These are phyloP conservation scores for Podarcis muralis DNA, from an alignment of 2,113 vertebrate genomes.

Conservation along the genomic window DNA sequence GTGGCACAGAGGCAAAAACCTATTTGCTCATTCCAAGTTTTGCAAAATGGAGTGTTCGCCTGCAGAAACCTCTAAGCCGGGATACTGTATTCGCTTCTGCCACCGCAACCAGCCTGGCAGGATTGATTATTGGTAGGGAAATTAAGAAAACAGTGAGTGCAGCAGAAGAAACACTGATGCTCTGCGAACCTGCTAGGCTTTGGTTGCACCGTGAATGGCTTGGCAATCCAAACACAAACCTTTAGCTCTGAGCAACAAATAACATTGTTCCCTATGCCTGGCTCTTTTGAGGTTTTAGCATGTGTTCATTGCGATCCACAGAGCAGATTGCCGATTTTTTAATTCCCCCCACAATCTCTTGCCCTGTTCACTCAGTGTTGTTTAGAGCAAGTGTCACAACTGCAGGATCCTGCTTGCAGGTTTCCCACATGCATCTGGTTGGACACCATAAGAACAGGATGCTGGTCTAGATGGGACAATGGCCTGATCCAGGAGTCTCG, in stretches of 20 bases:
- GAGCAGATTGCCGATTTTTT: not conserved
- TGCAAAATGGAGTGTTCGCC: not conserved
- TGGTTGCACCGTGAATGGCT: not conserved
- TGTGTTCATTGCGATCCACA: not conserved
- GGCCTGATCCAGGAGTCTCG: too few relatives aligned
- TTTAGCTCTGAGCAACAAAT: not conserved
- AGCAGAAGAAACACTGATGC: not conserved
- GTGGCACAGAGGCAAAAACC: constrained; percentile 44
- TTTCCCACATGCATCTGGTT: too few relatives aligned
- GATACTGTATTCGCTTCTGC: too few relatives aligned
- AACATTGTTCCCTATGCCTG: not conserved
- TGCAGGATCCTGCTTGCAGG: too few relatives aligned
- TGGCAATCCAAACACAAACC: not conserved
- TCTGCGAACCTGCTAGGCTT: not conserved
- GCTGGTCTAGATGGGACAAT: too few relatives aligned
- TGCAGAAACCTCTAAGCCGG: not conserved
- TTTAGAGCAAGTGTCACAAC: not conserved
- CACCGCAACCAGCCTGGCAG: not conserved
- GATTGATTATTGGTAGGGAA: not conserved
- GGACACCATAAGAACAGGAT: too few relatives aligned
- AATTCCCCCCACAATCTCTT: not conserved
- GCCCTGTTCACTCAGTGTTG: not conserved
- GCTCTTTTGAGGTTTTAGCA: not conserved
- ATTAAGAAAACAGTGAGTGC: not conserved
- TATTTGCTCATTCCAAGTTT: constrained; percentile 37